Base-by-base conservation (phyloP, 2,888 invertebrate genomes). In the Aphodius granarius region DNA sequence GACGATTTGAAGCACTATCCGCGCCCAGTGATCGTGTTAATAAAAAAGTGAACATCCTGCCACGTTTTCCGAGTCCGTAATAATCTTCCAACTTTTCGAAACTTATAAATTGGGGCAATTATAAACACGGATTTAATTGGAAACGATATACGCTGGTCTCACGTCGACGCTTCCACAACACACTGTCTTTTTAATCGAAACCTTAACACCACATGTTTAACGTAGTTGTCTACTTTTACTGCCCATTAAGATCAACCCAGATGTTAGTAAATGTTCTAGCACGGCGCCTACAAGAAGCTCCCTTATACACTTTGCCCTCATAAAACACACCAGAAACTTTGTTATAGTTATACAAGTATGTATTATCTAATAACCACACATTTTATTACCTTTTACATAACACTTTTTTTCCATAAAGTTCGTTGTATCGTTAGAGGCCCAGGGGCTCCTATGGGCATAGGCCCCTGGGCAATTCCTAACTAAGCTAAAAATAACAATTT, bases 81-180 rank as follows among this genome's bases (percentile, higher is more conserved):
- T 43, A 43, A 6, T n/a, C 68, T 20, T 21, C n/a, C 21, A 21
- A 68, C 68, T 19, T 22, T 68, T 21, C 68, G 22, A 68, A 68
- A 68, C 68, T 68, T 68, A 68, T 68, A 68, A 68, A 68, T 68
- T 68, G 68, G 21, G 22, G 21, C 68, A 68, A 68, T 68, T 68
- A 68, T 68, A 68, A 68, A 22, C 68, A 68, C 68, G 20, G 13
- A 68, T 68, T 68, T 68, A 68, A 68, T 68, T 22, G 68, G 21
- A 68, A 68, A 68, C 43, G 68, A 68, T 68, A 20, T 68, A 9
- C 3, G 20, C 43, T 3, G 13, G 9, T 1, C 43, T 5, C 68
- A 20, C 68, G 68, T 68, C 68, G 68, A 16, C 68, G 19, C 5
- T 43, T 13, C 43, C 1, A 43, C 43, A 43, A 13, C 43, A 13